Conservation (phyloP, 2,888 invertebrate species). For the Neocrepidodera transversa region DNA sequence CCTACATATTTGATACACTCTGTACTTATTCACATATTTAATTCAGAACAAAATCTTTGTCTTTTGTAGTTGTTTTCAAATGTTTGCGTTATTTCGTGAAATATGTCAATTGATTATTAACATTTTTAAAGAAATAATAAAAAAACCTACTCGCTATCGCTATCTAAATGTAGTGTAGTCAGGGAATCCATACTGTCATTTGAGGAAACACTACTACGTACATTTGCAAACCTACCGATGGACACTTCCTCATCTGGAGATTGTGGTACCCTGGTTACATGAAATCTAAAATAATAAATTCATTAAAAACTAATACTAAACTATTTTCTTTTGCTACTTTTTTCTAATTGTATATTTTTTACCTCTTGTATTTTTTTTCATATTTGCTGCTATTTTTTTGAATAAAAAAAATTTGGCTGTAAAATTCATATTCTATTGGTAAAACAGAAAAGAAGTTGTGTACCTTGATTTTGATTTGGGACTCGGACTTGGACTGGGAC, state of each 20-base stretch:
- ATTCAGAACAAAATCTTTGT: neutral
- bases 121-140: neutral
- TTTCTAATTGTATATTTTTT: too few species aligned
- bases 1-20: neutral
- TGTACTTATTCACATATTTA: neutral
- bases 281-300: conserved; percentile 36
- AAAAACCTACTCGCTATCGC: conserved; percentile 44
- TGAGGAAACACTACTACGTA: conserved; percentile 51
- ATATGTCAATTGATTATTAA: neutral
- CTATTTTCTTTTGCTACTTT: too few species aligned
- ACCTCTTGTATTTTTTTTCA: too few species aligned
- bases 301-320: neutral
- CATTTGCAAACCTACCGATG: conserved; percentile 48
- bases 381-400: too few species aligned
- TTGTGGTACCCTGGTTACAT: conserved; percentile 46
- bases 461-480: conserved; percentile 35
- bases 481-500: conserved; percentile 31
- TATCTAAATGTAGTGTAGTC: conserved; percentile 46
- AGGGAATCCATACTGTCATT: conserved; percentile 53
- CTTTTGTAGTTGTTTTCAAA: neutral
- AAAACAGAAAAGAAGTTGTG: neutral
- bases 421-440: too few species aligned
- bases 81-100: neutral
- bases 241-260: conserved; percentile 48
- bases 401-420: too few species aligned